Conservation (phyloP, 2,113 vertebrate genomes). For the Pluvialis apricaria region DNA sequence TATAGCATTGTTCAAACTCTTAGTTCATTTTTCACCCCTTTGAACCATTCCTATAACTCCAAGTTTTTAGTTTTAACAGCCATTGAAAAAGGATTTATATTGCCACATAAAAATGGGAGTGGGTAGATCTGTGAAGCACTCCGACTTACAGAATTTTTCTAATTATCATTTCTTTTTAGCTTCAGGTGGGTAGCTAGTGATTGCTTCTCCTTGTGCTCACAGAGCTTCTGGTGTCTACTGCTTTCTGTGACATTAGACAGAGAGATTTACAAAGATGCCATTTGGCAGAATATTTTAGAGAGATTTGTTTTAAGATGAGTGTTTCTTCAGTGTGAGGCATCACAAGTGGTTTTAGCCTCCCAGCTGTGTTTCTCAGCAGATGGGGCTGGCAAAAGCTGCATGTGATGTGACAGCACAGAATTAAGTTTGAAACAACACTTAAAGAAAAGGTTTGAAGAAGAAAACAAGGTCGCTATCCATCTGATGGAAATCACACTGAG, state of each 20-base stretch:
- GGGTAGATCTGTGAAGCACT: slow-evolving; percentile 4
- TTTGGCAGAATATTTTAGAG: slow-evolving; percentile 67
- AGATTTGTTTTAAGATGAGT: slow-evolving; percentile 61
- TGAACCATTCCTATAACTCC: slow-evolving; percentile 23
- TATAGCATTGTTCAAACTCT: neutral
- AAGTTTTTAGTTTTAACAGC: slow-evolving; percentile 5
- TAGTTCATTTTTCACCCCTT: neutral
- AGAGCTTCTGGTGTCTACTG: neutral
- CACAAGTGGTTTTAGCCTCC: slow-evolving; percentile 54
- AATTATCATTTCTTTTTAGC: slow-evolving; percentile 50
- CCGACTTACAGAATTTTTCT: slow-evolving; percentile 32
- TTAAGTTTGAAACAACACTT: slow-evolving; percentile 43
- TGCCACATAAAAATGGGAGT: neutral
- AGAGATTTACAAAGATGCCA: slow-evolving; percentile 41
- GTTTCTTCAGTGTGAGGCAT: slow-evolving; percentile 42
- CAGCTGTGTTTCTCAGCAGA: slow-evolving; percentile 54
- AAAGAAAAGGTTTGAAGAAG: slow-evolving; percentile 36
- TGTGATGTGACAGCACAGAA: slow-evolving; percentile 33
- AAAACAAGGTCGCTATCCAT: slow-evolving; percentile 47
- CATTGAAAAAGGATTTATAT: slow-evolving; percentile 33
- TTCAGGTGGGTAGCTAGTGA: neutral
- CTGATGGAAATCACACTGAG: slow-evolving; percentile 42
- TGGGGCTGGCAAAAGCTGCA: slow-evolving; percentile 10
- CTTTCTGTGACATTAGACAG: neutral
- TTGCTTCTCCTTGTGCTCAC: neutral